These are phyloP conservation scores for Thunnus thynnus DNA, from an alignment of 2,113 vertebrate genomes.

Conservation along the genomic window DNA sequence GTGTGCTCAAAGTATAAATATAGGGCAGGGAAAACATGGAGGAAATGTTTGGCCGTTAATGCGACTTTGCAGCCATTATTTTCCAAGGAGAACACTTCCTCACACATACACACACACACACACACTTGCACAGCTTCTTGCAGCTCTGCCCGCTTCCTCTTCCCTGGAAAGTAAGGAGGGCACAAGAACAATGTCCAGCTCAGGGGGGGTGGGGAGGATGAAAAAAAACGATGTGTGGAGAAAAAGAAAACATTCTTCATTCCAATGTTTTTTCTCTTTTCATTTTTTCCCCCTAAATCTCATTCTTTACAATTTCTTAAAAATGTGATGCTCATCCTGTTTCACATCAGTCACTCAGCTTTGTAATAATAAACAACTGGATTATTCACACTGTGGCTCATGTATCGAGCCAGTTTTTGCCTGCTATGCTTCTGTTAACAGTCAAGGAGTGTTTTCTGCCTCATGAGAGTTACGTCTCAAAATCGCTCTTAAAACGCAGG, in stretches of 20 bases:
- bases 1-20: constrained; percentile 62
- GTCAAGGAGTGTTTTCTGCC: neutral
- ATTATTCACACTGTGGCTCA: neutral
- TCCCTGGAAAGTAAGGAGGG: constrained; percentile 59
- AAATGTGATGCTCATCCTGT: neutral
- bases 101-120: constrained; percentile 31
- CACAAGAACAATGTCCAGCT: constrained; percentile 50
- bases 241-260: neutral
- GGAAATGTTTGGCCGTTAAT: constrained; percentile 71
- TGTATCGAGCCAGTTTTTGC: neutral
- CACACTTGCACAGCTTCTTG: constrained; percentile 29
- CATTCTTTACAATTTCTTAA: neutral
- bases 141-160: constrained; percentile 51
- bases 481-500: constrained; percentile 19
- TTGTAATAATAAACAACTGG: neutral
- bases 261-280: neutral
- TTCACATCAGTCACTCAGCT: neutral
- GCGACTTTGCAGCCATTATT: constrained; percentile 65
- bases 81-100: constrained; percentile 68
- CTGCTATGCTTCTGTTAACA: neutral
- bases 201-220: constrained; percentile 3
- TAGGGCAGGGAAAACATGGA: constrained; percentile 61
- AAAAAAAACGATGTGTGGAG: constrained; percentile 19
- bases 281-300: neutral
- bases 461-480: constrained; percentile 8